A percentile compares a stretch with the other conserved stretches of the same genome.
Evolutionary conservation across 2,888 invertebrate species (phyloP).

Genomic region (Oscheius sp.): DNA sequence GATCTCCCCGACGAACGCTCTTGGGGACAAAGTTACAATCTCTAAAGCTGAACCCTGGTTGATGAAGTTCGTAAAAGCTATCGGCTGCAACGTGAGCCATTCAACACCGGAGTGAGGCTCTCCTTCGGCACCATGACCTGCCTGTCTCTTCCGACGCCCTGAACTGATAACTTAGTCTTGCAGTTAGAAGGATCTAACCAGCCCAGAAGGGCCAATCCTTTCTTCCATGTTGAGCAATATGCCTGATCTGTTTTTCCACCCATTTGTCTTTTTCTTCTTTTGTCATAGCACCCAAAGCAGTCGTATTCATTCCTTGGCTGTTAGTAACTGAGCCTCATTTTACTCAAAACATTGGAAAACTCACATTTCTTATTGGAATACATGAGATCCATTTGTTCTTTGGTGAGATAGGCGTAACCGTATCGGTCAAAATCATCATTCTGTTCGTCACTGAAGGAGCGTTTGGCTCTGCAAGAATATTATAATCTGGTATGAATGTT

Average conservation of each 20-base stretch:
- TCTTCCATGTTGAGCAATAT: slow-evolving; percentile 48
- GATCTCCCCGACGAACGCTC: slow-evolving; percentile 62
- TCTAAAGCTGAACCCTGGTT: slow-evolving; percentile 58
- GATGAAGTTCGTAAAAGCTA: slow-evolving; percentile 62
- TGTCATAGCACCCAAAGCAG: slow-evolving; percentile 36
- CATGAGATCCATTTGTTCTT: slow-evolving; percentile 53
- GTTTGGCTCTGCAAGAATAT: slow-evolving; percentile 39
- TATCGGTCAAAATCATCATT: slow-evolving; percentile 45
- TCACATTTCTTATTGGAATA: slow-evolving; percentile 43
- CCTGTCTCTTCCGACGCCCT: slow-evolving; percentile 18
- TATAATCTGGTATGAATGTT: background rate
- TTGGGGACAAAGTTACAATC: slow-evolving; percentile 64
- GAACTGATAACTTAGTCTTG: background rate
- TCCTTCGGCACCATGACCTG: slow-evolving; percentile 7
- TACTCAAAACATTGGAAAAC: background rate
- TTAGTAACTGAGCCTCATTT: slow-evolving; percentile 11
- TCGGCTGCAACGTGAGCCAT: slow-evolving; percentile 48
- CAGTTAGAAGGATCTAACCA: background rate
- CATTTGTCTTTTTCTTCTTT: slow-evolving; percentile 43
- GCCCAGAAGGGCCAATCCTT: slow-evolving; percentile 50
- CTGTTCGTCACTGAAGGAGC: slow-evolving; percentile 49
- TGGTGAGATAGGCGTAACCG: slow-evolving; percentile 56
- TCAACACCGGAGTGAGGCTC: slow-evolving; percentile 33
- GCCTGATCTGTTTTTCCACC: slow-evolving; percentile 55
- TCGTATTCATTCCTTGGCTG: slow-evolving; percentile 14